phyloP scores from a whole-genome alignment of 1,140 invertebrate species.

The Aphidius ervi region DNA sequence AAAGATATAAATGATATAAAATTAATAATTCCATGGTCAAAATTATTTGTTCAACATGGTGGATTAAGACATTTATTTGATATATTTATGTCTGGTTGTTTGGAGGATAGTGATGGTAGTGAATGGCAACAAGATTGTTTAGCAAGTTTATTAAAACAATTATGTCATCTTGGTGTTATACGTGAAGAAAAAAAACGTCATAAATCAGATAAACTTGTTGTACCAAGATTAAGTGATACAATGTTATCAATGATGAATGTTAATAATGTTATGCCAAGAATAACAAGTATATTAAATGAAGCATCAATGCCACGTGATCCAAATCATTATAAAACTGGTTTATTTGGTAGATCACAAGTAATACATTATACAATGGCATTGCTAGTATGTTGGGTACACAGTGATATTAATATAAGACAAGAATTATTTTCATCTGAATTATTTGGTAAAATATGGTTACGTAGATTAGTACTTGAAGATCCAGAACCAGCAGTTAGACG shows the following conservation, averaged over 20 bases:
- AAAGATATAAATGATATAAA: slow-evolving; percentile 40
- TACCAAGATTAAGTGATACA: slow-evolving; percentile 65
- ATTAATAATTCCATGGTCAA: slow-evolving; percentile 60
- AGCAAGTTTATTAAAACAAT: slow-evolving; percentile 75
- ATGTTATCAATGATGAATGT: slow-evolving; percentile 81
- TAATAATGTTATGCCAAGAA: slow-evolving; percentile 72
- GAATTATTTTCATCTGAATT: slow-evolving; percentile 64
- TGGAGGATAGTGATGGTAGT: slow-evolving; percentile 64
- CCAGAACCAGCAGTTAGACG: slow-evolving; percentile 80
- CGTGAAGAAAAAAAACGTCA: slow-evolving; percentile 53
- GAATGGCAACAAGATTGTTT: slow-evolving; percentile 95
- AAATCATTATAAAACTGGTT: slow-evolving; percentile 79
- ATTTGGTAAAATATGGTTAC: slow-evolving; percentile 62
- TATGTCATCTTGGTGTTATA: slow-evolving; percentile 78
- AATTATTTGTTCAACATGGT: slow-evolving; percentile 79
- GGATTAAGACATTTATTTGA: slow-evolving; percentile 84
- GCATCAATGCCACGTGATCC: slow-evolving; percentile 74
- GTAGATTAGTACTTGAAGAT: slow-evolving; percentile 75
- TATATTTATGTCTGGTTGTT: slow-evolving; percentile 81
- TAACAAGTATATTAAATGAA: slow-evolving; percentile 84
- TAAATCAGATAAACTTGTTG: slow-evolving; percentile 60
- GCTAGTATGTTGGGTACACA: slow-evolving; percentile 79
- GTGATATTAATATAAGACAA: slow-evolving; percentile 62
- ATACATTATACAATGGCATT: slow-evolving; percentile 78
- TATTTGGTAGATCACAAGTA: slow-evolving; percentile 81